A percentile compares a stretch with the other conserved stretches of the same genome.
Conservation (phyloP, 2,113 vertebrate species). For the Sylvietta virens region DNA sequence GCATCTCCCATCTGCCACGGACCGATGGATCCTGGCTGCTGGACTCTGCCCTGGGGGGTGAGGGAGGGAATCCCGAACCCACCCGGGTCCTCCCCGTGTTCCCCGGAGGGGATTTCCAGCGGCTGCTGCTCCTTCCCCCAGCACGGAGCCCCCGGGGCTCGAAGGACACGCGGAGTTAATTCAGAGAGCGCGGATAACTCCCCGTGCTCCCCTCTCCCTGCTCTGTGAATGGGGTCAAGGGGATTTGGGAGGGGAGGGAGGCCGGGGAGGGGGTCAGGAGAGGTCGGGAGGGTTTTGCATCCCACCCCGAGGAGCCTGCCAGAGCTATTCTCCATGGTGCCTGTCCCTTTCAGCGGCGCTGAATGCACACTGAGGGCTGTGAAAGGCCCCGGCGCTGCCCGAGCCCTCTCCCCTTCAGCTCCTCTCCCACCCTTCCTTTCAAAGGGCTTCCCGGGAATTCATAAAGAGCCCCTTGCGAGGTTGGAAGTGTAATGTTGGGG, state of each 20-base stretch:
- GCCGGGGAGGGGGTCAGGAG: conserved; percentile 24
- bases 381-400: conserved; percentile 47
- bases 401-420: not conserved
- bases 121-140: not conserved
- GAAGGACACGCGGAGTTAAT: conserved; percentile 10
- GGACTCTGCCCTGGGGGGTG: accelerated
- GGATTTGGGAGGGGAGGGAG: not conserved
- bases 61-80: not conserved
- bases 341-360: not conserved
- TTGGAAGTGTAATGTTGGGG: not conserved
- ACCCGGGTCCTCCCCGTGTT: not conserved
- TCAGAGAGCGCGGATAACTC: not conserved
- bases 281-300: conserved; percentile 40
- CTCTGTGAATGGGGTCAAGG: conserved; percentile 24
- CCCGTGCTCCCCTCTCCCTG: not conserved
- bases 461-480: not conserved
- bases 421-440: conserved; percentile 33
- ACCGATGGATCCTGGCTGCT: not conserved
- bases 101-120: not conserved
- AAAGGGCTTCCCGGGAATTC: conserved; percentile 14
- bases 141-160: not conserved
- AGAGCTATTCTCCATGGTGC: conserved; percentile 58
- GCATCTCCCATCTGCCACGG: not conserved
- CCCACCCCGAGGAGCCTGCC: not conserved
- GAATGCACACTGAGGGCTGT: conserved; percentile 53